Conservation (phyloP, 2,113 vertebrate genomes). For the Delphinus delphis region DNA sequence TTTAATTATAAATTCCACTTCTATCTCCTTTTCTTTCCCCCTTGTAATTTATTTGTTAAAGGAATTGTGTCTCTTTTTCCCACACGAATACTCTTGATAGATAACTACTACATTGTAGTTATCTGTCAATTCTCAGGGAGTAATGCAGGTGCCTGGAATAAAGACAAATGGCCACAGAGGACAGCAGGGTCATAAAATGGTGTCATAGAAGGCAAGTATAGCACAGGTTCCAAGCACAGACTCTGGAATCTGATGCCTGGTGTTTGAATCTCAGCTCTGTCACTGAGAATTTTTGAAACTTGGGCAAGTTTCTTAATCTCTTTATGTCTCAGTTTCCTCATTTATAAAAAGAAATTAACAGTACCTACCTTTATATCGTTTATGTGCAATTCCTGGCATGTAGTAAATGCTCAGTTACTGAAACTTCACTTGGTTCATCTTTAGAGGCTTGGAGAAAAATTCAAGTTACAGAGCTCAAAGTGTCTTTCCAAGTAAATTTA, state of each 20-base stretch:
- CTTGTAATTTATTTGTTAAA: neutral
- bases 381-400: neutral
- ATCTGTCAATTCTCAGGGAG: neutral
- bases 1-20: neutral
- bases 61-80: neutral
- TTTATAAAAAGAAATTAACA: neutral
- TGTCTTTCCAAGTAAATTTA: neutral
- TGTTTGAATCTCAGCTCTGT: neutral
- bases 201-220: accelerated
- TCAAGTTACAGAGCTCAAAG: neutral
- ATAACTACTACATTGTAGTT: neutral
- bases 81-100: too few relatives aligned
- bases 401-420: neutral
- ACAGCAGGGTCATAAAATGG: neutral
- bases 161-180: too few relatives aligned
- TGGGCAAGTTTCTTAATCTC: neutral
- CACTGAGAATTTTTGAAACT: neutral
- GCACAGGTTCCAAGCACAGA: accelerated
- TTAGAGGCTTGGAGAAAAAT: neutral
- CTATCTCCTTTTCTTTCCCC: neutral
- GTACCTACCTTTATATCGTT: neutral
- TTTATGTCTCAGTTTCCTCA: neutral
- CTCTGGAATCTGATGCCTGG: neutral
- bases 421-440: neutral
- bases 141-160: too few relatives aligned